phyloP scores from a whole-genome alignment of 1,140 invertebrate genomes.

The Ceratosolen solmsi region DNA sequence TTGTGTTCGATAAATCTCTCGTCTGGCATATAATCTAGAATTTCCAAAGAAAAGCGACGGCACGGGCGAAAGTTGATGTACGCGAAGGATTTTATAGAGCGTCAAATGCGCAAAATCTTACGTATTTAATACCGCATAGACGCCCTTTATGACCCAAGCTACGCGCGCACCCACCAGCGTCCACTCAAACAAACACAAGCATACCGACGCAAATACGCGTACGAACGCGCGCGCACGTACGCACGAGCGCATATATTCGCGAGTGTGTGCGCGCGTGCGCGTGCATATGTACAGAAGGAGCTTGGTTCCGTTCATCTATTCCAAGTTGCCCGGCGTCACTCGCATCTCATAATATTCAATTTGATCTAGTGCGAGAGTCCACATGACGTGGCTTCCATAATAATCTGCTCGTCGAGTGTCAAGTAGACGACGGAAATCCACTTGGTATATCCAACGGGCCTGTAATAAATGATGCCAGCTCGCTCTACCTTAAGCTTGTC shows the following conservation, averaged over 20 bases:
- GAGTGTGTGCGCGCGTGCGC: too few species aligned
- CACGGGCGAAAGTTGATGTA: neutral
- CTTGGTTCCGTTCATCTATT: neutral
- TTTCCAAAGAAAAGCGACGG: neutral
- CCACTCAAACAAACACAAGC: too few species aligned
- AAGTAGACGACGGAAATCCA: neutral
- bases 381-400: neutral
- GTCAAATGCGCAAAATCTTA: neutral
- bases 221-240: too few species aligned
- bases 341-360: conserved; percentile 11
- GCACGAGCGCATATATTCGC: too few species aligned
- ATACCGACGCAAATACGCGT: too few species aligned
- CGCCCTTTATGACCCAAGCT: too few species aligned
- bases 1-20: neutral
- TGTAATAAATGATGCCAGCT: neutral
- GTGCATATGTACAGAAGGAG: too few species aligned
- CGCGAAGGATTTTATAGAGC: neutral
- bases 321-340: neutral
- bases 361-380: neutral
- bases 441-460: neutral
- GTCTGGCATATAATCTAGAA: neutral
- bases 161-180: too few species aligned
- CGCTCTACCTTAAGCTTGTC: neutral
- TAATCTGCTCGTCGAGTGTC: neutral
- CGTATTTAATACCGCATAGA: neutral